phyloP scores from a whole-genome alignment of 2,888 invertebrate species.

The Eilema sororculum region DNA sequence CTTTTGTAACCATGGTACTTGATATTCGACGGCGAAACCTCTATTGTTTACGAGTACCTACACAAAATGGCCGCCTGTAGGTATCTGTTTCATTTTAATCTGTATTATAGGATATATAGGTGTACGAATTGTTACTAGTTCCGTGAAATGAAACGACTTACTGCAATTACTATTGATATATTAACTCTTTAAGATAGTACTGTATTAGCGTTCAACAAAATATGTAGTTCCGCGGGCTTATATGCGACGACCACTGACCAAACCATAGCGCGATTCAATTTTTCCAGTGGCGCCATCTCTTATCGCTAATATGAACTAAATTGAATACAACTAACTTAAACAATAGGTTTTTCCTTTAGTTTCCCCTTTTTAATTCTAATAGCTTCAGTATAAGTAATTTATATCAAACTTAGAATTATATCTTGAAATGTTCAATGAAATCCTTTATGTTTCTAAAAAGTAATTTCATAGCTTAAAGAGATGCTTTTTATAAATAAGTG shows the following conservation, averaged over 20 bases:
- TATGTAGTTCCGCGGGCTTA: too few relatives aligned
- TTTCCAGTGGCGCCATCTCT: too few relatives aligned
- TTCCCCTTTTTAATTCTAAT: not conserved
- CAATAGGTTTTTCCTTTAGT: not conserved
- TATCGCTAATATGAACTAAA: too few relatives aligned
- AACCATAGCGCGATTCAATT: too few relatives aligned
- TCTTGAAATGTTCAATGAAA: not conserved
- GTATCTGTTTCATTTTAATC: constrained; percentile 24
- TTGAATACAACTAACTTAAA: too few relatives aligned
- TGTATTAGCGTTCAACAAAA: too few relatives aligned
- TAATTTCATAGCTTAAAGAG: not conserved
- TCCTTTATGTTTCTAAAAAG: not conserved
- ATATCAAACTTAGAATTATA: not conserved
- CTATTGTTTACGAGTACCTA: constrained; percentile 43
- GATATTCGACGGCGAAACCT: constrained; percentile 32
- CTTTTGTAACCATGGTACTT: constrained; percentile 41
- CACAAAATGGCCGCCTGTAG: constrained; percentile 32
- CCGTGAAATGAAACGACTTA: too few relatives aligned
- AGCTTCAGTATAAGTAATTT: not conserved
- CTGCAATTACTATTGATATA: too few relatives aligned
- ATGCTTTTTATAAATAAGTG: not conserved
- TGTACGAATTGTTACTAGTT: too few relatives aligned
- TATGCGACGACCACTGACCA: too few relatives aligned
- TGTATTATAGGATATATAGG: too few relatives aligned
- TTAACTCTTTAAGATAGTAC: too few relatives aligned